These are phyloP conservation scores for Hephaestus fuliginosus DNA, from an alignment of 2,797 vertebrate species.

Conservation along the genomic window DNA sequence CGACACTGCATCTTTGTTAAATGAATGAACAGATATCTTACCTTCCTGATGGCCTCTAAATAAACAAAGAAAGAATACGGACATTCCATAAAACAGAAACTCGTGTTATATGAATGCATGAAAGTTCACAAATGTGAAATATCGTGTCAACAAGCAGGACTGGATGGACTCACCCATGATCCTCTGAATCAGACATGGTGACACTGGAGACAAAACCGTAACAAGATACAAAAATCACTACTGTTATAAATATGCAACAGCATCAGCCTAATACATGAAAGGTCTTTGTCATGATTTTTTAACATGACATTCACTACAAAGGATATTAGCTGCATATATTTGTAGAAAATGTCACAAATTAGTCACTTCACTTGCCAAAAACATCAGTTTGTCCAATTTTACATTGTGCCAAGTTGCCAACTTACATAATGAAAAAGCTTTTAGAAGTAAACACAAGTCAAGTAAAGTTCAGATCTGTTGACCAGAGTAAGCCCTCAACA, in stretches of 20 bases:
- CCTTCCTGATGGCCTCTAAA: conserved; percentile 76
- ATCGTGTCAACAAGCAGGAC: not conserved
- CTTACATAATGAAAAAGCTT: not conserved
- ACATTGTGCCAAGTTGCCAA: not conserved
- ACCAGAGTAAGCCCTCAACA: not conserved
- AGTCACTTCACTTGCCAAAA: not conserved
- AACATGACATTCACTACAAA: not conserved
- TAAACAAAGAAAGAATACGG: conserved; percentile 7
- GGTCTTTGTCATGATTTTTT: not conserved
- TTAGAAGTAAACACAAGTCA: not conserved
- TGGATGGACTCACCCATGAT: conserved; percentile 73
- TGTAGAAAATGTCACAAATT: not conserved
- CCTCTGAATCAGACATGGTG: conserved; percentile 75
- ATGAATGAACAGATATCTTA: conserved; percentile 37
- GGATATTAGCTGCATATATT: not conserved
- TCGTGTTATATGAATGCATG: not conserved
- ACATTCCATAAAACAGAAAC: not conserved
- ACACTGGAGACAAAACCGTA: conserved; percentile 48
- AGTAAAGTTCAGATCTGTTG: not conserved
- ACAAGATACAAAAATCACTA: not conserved
- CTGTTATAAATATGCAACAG: not conserved
- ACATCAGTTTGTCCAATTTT: not conserved
- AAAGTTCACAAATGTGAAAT: not conserved
- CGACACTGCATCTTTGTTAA: not conserved
- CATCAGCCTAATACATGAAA: not conserved